Percentiles rank a stretch among this genome's conserved stretches.
Conservation (phyloP, 2,888 invertebrate genomes). For the Drosophila imparisetae region DNA sequence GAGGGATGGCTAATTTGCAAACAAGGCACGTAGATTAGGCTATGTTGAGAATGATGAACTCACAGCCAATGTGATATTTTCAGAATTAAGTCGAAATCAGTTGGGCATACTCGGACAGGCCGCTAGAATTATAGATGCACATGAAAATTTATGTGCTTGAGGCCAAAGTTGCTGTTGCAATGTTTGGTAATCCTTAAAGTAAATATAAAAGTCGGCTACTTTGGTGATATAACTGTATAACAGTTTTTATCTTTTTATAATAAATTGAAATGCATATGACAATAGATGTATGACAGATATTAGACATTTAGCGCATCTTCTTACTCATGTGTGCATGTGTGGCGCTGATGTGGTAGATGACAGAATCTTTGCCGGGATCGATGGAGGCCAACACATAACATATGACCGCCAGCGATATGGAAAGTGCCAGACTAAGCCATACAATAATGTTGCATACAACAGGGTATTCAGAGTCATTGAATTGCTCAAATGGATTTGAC, state of each 20-base stretch:
- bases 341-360: conserved; percentile 99
- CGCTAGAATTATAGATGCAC: not conserved
- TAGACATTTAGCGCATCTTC: conserved; percentile 93
- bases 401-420: conserved; percentile 90
- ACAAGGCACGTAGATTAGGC: conserved; percentile 25
- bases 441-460: conserved; percentile 94
- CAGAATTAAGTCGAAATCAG: not conserved
- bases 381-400: conserved; percentile 95
- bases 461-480: conserved; percentile 89
- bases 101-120: not conserved
- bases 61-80: conserved; percentile 3
- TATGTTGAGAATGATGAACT: conserved; percentile 22
- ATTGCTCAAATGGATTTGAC: conserved; percentile 85
- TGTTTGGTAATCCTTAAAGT: not conserved
- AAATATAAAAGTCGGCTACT: not conserved
- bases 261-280: not conserved
- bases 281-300: not conserved
- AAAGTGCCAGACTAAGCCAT: conserved; percentile 91
- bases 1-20: conserved; percentile 41
- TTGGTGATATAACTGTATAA: not conserved
- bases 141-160: not conserved
- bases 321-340: conserved; percentile 90
- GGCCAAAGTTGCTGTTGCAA: not conserved
- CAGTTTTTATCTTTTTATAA: not conserved
- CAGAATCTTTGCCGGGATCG: conserved; percentile 99